Conservation (phyloP, 2,113 vertebrate genomes). For the Illadopsis cleaveri region DNA sequence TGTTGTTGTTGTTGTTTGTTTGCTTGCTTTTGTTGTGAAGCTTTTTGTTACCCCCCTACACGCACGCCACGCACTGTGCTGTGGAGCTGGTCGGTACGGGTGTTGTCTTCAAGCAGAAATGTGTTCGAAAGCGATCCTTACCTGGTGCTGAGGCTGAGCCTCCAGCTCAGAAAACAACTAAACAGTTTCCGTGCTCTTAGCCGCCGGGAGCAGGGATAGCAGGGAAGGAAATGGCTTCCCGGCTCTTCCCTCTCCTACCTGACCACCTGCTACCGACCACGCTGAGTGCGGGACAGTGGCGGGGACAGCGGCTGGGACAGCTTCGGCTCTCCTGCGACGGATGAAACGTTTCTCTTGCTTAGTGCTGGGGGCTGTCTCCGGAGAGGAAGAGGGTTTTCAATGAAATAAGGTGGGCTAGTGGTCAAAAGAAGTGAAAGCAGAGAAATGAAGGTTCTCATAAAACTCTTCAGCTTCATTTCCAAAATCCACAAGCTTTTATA, state of each 20-base stretch:
- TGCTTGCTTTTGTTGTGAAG: background rate
- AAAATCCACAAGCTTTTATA: background rate
- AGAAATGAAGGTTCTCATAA: background rate
- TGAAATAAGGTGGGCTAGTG: too few species aligned
- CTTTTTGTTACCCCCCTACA: accelerated
- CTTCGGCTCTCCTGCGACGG: accelerated
- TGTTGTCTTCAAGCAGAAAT: accelerated
- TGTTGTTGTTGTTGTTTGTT: background rate
- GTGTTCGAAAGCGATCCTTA: accelerated
- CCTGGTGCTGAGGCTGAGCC: background rate
- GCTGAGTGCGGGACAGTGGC: accelerated
- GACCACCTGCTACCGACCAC: accelerated
- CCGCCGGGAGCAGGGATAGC: background rate
- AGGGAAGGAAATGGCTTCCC: background rate
- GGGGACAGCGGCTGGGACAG: accelerated
- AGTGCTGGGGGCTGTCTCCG: accelerated
- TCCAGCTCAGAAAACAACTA: accelerated
- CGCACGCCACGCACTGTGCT: accelerated
- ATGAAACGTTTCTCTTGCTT: accelerated
- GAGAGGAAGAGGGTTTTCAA: background rate
- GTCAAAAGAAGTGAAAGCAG: background rate
- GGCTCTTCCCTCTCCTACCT: background rate
- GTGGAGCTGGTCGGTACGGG: background rate
- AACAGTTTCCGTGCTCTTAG: accelerated
- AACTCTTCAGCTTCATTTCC: background rate